These are phyloP conservation scores for Drosophila repletoides DNA, from an alignment of 1,140 invertebrate species.

Conservation along the genomic window DNA sequence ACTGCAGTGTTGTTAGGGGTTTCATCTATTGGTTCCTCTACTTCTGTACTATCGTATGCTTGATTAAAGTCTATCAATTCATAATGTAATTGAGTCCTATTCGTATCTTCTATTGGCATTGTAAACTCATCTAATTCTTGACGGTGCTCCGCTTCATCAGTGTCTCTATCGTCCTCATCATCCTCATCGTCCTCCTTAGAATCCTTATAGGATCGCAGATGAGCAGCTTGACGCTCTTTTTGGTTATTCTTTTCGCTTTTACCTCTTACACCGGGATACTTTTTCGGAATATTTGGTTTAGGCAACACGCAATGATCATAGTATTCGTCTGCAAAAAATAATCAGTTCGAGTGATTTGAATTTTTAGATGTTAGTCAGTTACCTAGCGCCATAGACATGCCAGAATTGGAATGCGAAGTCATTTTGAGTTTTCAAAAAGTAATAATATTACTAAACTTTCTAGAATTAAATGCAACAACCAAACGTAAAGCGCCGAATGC, in stretches of 20 bases:
- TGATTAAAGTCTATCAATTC: constrained; percentile 52
- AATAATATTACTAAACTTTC: no score
- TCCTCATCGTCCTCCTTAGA: neutral
- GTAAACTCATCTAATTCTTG: neutral
- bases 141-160: neutral
- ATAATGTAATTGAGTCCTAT: constrained; percentile 33
- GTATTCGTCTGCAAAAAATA: constrained; percentile 42
- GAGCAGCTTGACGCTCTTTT: constrained; percentile 33
- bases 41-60: constrained; percentile 3
- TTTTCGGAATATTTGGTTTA: constrained; percentile 35
- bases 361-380: neutral
- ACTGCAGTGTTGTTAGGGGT: neutral
- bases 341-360: neutral
- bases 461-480: no score
- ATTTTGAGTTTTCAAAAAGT: constrained; percentile 10
- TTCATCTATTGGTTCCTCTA: neutral
- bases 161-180: constrained; percentile 11
- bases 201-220: constrained; percentile 36
- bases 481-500: no score
- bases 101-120: constrained; percentile 5
- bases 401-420: no score
- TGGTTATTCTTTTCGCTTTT: no score
- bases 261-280: neutral
- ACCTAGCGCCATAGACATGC: constrained; percentile 39
- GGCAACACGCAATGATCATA: constrained; percentile 33